Evolutionary conservation across 2,888 invertebrate species (phyloP).

Genomic region (Drosophila crucigera): DNA sequence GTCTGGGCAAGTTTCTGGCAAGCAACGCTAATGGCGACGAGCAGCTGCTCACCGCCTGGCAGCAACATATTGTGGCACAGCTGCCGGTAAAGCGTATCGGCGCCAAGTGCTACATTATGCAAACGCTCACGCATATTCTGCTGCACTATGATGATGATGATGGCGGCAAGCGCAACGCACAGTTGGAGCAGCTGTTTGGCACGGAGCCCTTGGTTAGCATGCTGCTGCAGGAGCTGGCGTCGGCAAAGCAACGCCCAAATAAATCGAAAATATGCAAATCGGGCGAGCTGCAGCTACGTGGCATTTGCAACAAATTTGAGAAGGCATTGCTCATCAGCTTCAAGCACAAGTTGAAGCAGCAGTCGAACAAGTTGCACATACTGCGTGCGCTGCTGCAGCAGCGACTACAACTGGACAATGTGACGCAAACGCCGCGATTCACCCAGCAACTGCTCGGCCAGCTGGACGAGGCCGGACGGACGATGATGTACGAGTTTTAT

Average conservation of each 20-base stretch:
- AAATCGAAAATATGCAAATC: background rate
- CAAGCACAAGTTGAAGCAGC: conserved; percentile 18
- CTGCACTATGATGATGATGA: conserved; percentile 13
- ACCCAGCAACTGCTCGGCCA: conserved; percentile 25
- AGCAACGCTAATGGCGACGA: background rate
- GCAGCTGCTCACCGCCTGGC: conserved; percentile 37
- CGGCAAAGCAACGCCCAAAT: conserved; percentile 6
- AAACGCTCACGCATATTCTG: conserved; percentile 32
- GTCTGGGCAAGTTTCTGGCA: conserved; percentile 48
- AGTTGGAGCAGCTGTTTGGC: conserved; percentile 36
- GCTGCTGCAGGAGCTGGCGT: conserved; percentile 40
- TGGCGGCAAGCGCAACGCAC: background rate
- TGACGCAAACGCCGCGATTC: conserved; percentile 31
- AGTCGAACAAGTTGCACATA: conserved; percentile 35
- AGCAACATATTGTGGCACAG: conserved; percentile 12
- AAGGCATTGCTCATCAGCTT: conserved; percentile 34
- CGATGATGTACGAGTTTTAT: conserved; percentile 46
- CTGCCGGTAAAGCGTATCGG: conserved; percentile 34
- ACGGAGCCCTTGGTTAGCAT: conserved; percentile 12
- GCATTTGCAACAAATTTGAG: conserved; percentile 41
- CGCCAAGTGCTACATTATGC: conserved; percentile 35
- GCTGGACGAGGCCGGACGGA: conserved; percentile 7
- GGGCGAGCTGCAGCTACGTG: conserved; percentile 28
- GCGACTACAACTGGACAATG: conserved; percentile 30
- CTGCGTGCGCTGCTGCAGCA: conserved; percentile 25